Conservation (phyloP, 2,888 invertebrate species). For the Polydrusus cervinus region DNA sequence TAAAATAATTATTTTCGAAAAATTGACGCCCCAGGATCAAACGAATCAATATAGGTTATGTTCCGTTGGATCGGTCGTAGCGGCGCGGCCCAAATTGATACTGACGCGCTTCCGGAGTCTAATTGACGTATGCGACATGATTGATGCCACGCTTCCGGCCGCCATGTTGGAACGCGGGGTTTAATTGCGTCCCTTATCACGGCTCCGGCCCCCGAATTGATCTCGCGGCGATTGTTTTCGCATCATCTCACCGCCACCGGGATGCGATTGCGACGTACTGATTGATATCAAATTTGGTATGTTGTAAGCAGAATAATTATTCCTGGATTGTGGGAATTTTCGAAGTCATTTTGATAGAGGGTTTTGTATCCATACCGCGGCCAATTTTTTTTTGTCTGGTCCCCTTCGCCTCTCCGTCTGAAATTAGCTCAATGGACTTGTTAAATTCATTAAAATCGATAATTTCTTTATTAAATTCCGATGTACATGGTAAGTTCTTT, state of each 20-base stretch:
- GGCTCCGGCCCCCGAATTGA: slow-evolving; percentile 42
- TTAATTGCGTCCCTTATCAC: slow-evolving; percentile 66
- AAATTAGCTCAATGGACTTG: too few relatives aligned
- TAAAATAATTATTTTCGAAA: slow-evolving; percentile 29
- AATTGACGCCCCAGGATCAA: slow-evolving; percentile 29
- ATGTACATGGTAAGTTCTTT: too few relatives aligned
- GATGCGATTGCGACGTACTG: too few relatives aligned
- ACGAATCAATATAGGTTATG: slow-evolving; percentile 68
- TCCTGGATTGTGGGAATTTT: too few relatives aligned
- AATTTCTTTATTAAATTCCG: too few relatives aligned
- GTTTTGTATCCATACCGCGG: too few relatives aligned
- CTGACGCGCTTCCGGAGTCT: slow-evolving; percentile 72
- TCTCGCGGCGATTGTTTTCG: slow-evolving; percentile 49
- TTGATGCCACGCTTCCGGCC: slow-evolving; percentile 71
- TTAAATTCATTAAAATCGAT: too few relatives aligned
- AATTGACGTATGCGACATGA: slow-evolving; percentile 72
- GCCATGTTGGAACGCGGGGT: slow-evolving; percentile 70
- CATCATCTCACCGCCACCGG: slow-evolving; percentile 37
- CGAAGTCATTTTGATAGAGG: too few relatives aligned
- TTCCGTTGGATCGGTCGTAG: slow-evolving; percentile 62
- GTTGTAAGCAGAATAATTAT: too few relatives aligned
- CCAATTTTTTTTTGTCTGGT: too few relatives aligned
- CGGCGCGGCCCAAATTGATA: slow-evolving; percentile 70
- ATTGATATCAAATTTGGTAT: too few relatives aligned
- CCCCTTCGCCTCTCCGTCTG: too few relatives aligned